Evolutionary conservation across 2,888 invertebrate genomes (phyloP), one percentile per base, ranked within the genome.

Genomic region (Aethes cnicana): DNA sequence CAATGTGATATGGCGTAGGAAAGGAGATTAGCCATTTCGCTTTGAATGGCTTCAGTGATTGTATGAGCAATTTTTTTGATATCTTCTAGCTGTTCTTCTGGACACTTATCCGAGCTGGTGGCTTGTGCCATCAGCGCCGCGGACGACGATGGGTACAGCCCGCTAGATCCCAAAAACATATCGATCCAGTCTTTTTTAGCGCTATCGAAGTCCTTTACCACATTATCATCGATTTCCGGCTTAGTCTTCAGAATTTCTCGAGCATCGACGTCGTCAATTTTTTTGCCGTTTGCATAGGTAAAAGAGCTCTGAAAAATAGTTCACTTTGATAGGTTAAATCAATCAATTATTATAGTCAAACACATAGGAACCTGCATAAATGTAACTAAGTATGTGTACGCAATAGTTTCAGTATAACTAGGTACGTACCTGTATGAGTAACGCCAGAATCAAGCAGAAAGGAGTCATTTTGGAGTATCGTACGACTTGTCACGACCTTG

Each of bases 1-100:
- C 46, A 56, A 7, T 64, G 56, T 26, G 55, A 64, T n/a, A 85
- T 53, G 2, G 81, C 84, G 35, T 73, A 80, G 1, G 75, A 54
- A 0, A 86, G 62, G 3, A 88, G 68, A 35, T 77, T 79, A 1
- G 69, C 74, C 77, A 88, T 75, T 67, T 89, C 87, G 47, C 61
- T 78, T 56, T 84, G 74, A 28, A 86, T 76, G 2, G 71, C 71
- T 18, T 69, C 58, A 6, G 78, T 71, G 8, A 88, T 84, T 44
- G 80, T 70, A 26, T 74, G 72, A 0, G 86, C 81, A 32, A 81
- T 72, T 59, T 73, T 72, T 58, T 88, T 84, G 16, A 88, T 84
- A 11, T 79, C 84, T 59, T 78, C 73, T 1, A 87, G 53, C 57
- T 87, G 84, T 62, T 86, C 85, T 64, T 88, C 88, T 0, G 72